Percentiles rank a stretch among this genome's conserved stretches.
These are phyloP conservation scores for Sisyra terminalis DNA, from an alignment of 2,888 invertebrate genomes.

Conservation along the genomic window DNA sequence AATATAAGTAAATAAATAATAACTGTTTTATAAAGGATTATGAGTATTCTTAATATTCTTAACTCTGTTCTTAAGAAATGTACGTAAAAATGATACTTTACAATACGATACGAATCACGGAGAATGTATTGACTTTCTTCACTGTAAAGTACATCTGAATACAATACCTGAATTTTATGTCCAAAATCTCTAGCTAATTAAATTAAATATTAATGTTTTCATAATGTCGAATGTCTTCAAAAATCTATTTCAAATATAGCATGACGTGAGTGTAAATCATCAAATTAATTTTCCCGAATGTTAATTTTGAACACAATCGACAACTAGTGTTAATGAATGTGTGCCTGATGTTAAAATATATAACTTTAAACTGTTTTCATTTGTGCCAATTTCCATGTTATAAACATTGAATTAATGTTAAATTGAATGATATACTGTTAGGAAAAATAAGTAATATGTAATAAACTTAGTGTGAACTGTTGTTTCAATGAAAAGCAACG, in stretches of 20 bases:
- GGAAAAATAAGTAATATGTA: not conserved
- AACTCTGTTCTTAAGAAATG: too few relatives aligned
- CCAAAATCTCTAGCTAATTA: slow-evolving; percentile 3
- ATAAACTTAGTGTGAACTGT: not conserved
- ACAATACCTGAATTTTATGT: slow-evolving; percentile 6
- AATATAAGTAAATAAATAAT: not conserved
- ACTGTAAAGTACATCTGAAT: slow-evolving; percentile 2
- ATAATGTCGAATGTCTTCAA: slow-evolving; percentile 5
- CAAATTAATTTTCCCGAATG: not conserved
- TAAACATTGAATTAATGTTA: slow-evolving; percentile 2
- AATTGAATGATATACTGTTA: not conserved
- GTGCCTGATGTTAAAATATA: slow-evolving; percentile 7
- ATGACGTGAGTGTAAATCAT: not conserved
- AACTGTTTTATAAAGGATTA: not conserved
- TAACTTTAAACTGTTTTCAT: slow-evolving; percentile 5
- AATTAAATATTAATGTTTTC: slow-evolving; percentile 1
- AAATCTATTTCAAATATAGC: not conserved
- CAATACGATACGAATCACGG: too few relatives aligned
- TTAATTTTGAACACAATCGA: slow-evolving; percentile 4
- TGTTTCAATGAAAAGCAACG: not conserved
- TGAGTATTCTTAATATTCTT: too few relatives aligned
- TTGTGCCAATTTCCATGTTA: slow-evolving; percentile 6
- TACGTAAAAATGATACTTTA: too few relatives aligned
- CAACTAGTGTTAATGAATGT: slow-evolving; percentile 6
- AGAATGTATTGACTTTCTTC: too few relatives aligned